Conservation (phyloP, 2,797 vertebrate genomes). For the Heliangelus exortis region DNA sequence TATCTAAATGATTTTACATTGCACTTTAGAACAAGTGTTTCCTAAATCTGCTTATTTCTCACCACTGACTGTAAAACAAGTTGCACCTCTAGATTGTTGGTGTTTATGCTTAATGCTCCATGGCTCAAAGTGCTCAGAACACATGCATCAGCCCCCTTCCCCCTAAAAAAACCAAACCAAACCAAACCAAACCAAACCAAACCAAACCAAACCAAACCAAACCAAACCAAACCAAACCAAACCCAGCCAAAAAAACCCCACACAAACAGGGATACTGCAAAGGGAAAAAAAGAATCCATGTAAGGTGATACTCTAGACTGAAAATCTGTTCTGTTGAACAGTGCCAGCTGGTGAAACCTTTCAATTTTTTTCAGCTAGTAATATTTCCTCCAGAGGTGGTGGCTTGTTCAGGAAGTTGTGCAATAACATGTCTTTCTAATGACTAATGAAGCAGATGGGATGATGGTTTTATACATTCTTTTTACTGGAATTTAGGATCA, state of each 20-base stretch:
- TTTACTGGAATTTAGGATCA: background rate
- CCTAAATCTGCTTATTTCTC: background rate
- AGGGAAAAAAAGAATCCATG: background rate
- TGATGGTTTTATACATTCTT: background rate
- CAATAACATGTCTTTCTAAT: background rate
- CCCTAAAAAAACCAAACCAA: background rate
- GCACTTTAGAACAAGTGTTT: background rate
- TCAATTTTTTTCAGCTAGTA: background rate
- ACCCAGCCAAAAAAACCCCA: no score
- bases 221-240: no score
- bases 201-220: no score
- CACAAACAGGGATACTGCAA: background rate
- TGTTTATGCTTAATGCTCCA: background rate
- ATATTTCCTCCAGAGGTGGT: background rate
- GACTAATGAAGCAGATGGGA: background rate
- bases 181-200: no score
- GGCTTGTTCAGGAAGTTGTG: background rate
- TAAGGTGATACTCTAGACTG: background rate
- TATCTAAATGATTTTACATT: background rate
- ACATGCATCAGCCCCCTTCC: accelerated
- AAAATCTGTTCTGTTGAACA: background rate
- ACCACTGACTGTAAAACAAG: background rate
- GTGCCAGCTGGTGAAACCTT: background rate
- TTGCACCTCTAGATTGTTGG: background rate
- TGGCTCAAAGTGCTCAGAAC: background rate